Evolutionary conservation across 2,797 vertebrate genomes (phyloP).

Genomic region (Siniperca undulata): DNA sequence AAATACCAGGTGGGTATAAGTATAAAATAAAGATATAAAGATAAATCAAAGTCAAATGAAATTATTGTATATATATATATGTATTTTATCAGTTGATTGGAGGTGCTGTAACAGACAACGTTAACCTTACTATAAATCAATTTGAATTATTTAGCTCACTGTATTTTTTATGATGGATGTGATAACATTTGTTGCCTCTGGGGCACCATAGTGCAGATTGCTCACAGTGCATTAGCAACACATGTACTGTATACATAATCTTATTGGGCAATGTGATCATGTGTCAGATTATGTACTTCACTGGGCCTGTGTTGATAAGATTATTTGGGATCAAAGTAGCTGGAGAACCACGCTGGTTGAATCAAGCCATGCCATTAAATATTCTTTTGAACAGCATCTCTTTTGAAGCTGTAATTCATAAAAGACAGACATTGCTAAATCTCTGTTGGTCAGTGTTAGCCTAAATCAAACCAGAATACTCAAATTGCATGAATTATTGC

Average conservation of each 20-base stretch:
- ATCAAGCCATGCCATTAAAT: constrained; percentile 27
- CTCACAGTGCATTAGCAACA: constrained; percentile 2
- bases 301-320: constrained; percentile 21
- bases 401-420: constrained; percentile 22
- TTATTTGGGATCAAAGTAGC: constrained; percentile 44
- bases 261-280: constrained; percentile 17
- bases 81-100: background rate
- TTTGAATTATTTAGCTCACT: background rate
- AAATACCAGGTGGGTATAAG: too few relatives aligned
- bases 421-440: constrained; percentile 18
- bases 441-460: constrained; percentile 15
- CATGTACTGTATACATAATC: background rate
- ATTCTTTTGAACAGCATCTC: background rate
- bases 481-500: constrained; percentile 15
- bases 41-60: background rate
- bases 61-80: background rate
- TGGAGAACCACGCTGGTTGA: background rate
- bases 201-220: background rate
- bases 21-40: background rate
- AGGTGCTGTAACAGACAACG: background rate
- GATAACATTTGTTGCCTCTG: background rate
- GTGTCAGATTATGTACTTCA: constrained; percentile 34
- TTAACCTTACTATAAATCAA: background rate
- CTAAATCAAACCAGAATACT: constrained; percentile 14
- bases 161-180: background rate